Conservation (phyloP, 1,140 invertebrate genomes). For the Laupala kohalensis region DNA sequence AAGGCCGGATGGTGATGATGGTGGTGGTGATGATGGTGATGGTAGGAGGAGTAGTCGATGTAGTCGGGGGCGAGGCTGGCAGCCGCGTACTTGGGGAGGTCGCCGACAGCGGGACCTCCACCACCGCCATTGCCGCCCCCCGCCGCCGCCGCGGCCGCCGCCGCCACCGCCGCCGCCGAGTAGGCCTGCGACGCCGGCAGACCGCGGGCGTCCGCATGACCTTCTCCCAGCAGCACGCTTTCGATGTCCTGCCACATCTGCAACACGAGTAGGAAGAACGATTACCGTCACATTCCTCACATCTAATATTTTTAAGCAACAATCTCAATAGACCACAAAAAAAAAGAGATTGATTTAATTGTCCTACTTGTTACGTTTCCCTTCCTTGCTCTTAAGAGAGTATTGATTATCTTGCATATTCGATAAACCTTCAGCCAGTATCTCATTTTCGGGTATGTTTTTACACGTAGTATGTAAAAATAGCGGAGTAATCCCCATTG, state of each 20-base stretch:
- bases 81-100: conserved; percentile 12
- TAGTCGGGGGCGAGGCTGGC: not conserved
- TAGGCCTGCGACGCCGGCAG: conserved; percentile 9
- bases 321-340: no score
- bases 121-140: conserved; percentile 8
- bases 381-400: no score
- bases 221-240: conserved; percentile 30
- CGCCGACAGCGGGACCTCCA: conserved; percentile 8
- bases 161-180: conserved; percentile 34
- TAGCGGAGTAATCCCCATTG: no score
- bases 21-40: conserved; percentile 20
- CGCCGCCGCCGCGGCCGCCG: conserved; percentile 24
- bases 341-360: no score
- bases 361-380: no score
- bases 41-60: conserved; percentile 10
- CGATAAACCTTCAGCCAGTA: no score
- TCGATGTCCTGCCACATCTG: conserved; percentile 40
- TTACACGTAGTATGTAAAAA: no score
- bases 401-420: no score
- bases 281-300: no score
- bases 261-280: no score
- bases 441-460: no score
- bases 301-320: no score
- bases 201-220: conserved; percentile 10
- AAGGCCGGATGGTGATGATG: conserved; percentile 24